Percentiles rank a stretch among this genome's conserved stretches.
These are phyloP conservation scores for Thripadectes ignobilis DNA, from an alignment of 2,797 vertebrate species.

Conservation along the genomic window DNA sequence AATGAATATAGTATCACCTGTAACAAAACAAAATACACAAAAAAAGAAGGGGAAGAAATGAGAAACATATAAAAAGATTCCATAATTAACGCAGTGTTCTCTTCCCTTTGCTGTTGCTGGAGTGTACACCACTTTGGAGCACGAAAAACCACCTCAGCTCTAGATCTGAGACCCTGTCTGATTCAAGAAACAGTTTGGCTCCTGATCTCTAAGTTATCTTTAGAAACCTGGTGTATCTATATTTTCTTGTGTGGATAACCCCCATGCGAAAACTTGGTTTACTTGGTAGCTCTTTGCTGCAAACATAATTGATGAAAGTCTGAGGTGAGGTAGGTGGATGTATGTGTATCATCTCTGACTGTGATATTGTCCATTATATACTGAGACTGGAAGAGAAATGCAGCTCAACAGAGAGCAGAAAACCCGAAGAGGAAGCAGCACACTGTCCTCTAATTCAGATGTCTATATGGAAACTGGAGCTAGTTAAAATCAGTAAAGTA, in stretches of 20 bases:
- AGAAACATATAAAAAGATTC: conserved; percentile 1
- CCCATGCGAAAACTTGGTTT: neutral
- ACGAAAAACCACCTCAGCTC: neutral
- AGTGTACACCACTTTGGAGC: neutral
- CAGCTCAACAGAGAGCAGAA: neutral
- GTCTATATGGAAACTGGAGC: neutral
- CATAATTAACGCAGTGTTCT: neutral
- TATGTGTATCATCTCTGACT: fast-evolving
- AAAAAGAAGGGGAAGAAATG: neutral
- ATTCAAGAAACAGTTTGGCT: neutral
- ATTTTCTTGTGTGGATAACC: neutral
- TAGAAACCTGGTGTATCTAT: neutral
- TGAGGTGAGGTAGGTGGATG: neutral
- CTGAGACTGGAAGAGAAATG: neutral
- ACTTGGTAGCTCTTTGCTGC: neutral
- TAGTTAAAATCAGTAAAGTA: neutral
- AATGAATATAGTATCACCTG: conserved; percentile 98
- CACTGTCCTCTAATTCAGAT: neutral
- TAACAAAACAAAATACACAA: neutral
- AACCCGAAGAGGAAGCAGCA: neutral
- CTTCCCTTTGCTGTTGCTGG: neutral
- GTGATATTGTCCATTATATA: neutral
- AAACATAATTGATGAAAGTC: neutral
- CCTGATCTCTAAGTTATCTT: neutral
- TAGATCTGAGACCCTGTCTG: neutral